phyloP scores from a whole-genome alignment of 1,140 invertebrate species.

The Euura lappo region DNA sequence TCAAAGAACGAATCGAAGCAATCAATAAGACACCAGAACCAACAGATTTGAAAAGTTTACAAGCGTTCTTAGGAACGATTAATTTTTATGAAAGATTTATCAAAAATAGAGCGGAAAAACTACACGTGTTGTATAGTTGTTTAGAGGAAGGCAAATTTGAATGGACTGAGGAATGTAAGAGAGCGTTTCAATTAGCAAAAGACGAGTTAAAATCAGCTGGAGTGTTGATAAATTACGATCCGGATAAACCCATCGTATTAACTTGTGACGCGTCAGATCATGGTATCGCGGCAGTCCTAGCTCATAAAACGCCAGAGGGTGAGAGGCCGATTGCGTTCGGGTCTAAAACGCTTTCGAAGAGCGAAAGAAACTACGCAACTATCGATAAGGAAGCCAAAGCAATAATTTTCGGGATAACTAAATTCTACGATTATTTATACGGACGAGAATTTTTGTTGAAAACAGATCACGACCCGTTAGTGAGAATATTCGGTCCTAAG shows the following conservation, averaged over 20 bases:
- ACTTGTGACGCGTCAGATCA: slow-evolving; percentile 16
- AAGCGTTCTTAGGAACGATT: slow-evolving; percentile 37
- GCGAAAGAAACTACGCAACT: slow-evolving; percentile 60
- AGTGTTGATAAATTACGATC: slow-evolving; percentile 27
- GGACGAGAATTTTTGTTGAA: slow-evolving; percentile 56
- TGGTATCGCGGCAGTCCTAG: slow-evolving; percentile 31
- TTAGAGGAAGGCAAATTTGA: slow-evolving; percentile 8
- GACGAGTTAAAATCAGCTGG: slow-evolving; percentile 26
- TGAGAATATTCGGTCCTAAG: slow-evolving; percentile 47
- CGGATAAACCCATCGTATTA: slow-evolving; percentile 19
- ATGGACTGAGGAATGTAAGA: slow-evolving; percentile 32
- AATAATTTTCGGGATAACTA: slow-evolving; percentile 59
- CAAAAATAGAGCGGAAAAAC: slow-evolving; percentile 9
- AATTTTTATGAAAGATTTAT: slow-evolving; percentile 36
- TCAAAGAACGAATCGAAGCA: slow-evolving; percentile 30
- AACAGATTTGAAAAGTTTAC: slow-evolving; percentile 31
- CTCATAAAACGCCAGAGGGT: slow-evolving; percentile 31
- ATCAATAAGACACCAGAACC: slow-evolving; percentile 31
- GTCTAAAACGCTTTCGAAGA: slow-evolving; percentile 50
- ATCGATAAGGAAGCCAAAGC: slow-evolving; percentile 63
- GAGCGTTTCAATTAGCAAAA: slow-evolving; percentile 30
- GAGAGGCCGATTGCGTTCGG: slow-evolving; percentile 53
- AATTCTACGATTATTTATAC: slow-evolving; percentile 62
- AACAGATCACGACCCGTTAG: slow-evolving; percentile 60
- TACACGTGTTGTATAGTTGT: neutral